Base-by-base conservation (phyloP, 2,888 invertebrate species). In the Catocala fraxini region DNA sequence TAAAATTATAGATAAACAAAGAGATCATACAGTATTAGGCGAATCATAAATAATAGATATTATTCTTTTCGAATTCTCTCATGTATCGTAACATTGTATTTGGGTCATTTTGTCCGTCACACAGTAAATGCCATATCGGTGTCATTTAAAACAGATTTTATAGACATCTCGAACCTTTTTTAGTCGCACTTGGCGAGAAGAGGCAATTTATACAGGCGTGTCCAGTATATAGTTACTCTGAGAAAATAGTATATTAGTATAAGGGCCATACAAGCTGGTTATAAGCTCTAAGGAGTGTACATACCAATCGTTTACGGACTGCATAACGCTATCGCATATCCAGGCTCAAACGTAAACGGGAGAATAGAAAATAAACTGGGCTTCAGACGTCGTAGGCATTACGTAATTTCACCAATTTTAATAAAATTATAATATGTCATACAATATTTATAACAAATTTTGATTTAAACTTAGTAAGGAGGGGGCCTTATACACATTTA, bases 291-390 rank as follows among this genome's bases (percentile, higher is more conserved):
- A 63, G 59, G 51, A 68, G 59, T 67, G 74, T 89, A 89, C 89
- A 84, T 89, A 90, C 90, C 90, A 83, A 79, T 74, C 73, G 63
- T 69, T 58, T 76, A 71, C 73, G 77, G 78, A 82, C 79, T 79
- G 85, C 83, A 73, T 66, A 83, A 84, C 78, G 81, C 81, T 84
- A 81, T 81, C 77, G 81, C 83, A 85, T 80, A 81, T 89, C 89
- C 89, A 85, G 86, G 84, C 87, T 86, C 87, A 90, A 87, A 88
- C 82, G 84, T 83, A 88, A 85, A 73, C 71, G 73, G 72, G 71
- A 71, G 70, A 69, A 69, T 71, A 75, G 74, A 78, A 77, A 80
- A 81, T 71, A 79, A 81, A 82, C 73, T 55, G 68, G 73, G 68
- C 73, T 78, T 80, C 71, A 79, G 75, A 78, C 66, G 41, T 47